Conservation (phyloP, 2,888 invertebrate genomes). For the Drosophila anomelani region DNA sequence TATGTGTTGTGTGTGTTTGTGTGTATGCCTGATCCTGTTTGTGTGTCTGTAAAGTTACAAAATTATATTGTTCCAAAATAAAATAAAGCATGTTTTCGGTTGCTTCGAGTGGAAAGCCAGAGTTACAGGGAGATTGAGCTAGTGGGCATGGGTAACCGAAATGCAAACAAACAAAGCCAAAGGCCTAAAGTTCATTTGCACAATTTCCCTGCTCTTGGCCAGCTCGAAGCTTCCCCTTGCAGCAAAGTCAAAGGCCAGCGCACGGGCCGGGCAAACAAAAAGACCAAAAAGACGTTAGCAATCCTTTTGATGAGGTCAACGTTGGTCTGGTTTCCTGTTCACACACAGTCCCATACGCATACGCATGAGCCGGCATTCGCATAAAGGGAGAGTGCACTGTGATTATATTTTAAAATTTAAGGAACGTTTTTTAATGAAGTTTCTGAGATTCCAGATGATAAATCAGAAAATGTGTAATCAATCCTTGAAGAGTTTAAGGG, state of each 20-base stretch:
- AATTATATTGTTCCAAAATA: slow-evolving; percentile 80
- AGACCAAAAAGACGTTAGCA: slow-evolving; percentile 80
- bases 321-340: slow-evolving; percentile 69
- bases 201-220: slow-evolving; percentile 68
- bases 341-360: slow-evolving; percentile 29
- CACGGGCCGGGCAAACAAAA: slow-evolving; percentile 73
- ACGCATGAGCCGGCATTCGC: slow-evolving; percentile 25
- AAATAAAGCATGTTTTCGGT: slow-evolving; percentile 76
- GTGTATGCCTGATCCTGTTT: slow-evolving; percentile 16
- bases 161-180: slow-evolving; percentile 80
- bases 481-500: too few species aligned
- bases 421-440: neutral
- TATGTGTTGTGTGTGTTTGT: neutral
- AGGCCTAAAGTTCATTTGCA: slow-evolving; percentile 82
- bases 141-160: slow-evolving; percentile 63
- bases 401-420: neutral
- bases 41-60: slow-evolving; percentile 68
- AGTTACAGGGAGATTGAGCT: slow-evolving; percentile 1
- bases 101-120: slow-evolving; percentile 24
- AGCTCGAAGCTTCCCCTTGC: slow-evolving; percentile 19
- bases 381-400: slow-evolving; percentile 13
- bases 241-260: slow-evolving; percentile 77
- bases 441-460: fast-evolving
- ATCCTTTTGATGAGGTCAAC: slow-evolving; percentile 81
- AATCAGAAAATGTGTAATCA: neutral